These are phyloP conservation scores for Tychaedon coryphoeus DNA, from an alignment of 2,113 vertebrate species.

Conservation along the genomic window DNA sequence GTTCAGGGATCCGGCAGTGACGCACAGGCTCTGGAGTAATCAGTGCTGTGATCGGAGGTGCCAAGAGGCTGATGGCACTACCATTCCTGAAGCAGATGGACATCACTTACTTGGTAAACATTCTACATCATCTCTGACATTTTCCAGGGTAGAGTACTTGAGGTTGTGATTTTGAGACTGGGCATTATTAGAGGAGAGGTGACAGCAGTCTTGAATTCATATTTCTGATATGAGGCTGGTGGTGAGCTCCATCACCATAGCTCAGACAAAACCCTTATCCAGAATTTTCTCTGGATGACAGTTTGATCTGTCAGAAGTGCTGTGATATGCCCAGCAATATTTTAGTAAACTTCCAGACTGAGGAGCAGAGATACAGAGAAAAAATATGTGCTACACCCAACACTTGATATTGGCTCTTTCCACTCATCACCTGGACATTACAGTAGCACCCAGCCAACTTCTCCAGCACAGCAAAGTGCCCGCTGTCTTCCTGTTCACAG, in stretches of 20 bases:
- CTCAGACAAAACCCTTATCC: background rate
- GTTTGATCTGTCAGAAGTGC: background rate
- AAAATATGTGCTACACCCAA: background rate
- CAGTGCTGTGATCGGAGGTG: conserved; percentile 91
- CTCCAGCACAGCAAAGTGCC: background rate
- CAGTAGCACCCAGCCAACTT: background rate
- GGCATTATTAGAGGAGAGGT: background rate
- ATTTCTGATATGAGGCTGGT: background rate
- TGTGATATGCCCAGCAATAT: background rate
- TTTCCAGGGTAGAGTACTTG: background rate
- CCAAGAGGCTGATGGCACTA: conserved; percentile 86
- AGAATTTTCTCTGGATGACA: background rate
- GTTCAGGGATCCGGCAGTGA: conserved; percentile 92
- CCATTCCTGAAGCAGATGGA: conserved; percentile 81
- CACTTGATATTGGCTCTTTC: background rate
- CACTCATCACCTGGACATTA: background rate
- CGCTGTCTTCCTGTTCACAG: background rate
- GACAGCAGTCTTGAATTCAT: background rate
- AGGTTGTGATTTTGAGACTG: background rate
- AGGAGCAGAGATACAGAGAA: background rate
- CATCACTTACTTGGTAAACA: background rate
- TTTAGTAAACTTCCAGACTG: background rate
- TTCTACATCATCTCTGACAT: background rate
- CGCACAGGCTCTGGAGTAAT: conserved; percentile 96
- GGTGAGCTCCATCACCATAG: background rate